phyloP scores from a whole-genome alignment of 2,888 invertebrate genomes.

The Piscicola geometra region DNA sequence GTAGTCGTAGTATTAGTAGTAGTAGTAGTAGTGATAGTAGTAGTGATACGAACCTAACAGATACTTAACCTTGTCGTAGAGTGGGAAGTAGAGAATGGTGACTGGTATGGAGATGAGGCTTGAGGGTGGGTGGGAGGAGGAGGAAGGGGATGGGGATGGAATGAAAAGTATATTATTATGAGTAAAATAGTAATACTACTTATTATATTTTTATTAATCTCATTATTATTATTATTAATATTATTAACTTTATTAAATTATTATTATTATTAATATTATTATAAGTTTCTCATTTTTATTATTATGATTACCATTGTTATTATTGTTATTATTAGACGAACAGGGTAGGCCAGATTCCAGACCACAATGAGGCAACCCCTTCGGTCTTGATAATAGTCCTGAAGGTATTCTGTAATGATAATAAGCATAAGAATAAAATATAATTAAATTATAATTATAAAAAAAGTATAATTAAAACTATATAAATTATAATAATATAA shows the following conservation, averaged over 20 bases:
- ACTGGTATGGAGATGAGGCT: conserved; percentile 80
- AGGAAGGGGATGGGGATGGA: too few species aligned
- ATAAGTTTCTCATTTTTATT: background rate
- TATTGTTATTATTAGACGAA: background rate
- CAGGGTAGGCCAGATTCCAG: conserved; percentile 62
- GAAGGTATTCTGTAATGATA: conserved; percentile 90
- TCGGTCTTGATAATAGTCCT: conserved; percentile 82
- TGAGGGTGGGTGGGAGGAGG: background rate
- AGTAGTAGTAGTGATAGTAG: background rate
- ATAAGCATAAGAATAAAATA: too few species aligned
- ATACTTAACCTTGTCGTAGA: conserved; percentile 78
- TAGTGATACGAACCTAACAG: conserved; percentile 43
- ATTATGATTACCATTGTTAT: background rate
- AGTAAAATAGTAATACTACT: too few species aligned
- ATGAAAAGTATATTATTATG: too few species aligned
- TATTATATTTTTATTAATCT: too few species aligned
- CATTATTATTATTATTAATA: background rate
- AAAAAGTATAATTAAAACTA: too few species aligned
- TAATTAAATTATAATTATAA: too few species aligned
- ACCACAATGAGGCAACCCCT: conserved; percentile 87
- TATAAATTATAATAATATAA: too few species aligned
- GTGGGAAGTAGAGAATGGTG: conserved; percentile 92
- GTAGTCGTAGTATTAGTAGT: background rate
- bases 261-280: background rate
- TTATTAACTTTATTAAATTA: background rate